Base-by-base conservation (phyloP, 2,797 vertebrate genomes). In the Enteromius mattozi region DNA sequence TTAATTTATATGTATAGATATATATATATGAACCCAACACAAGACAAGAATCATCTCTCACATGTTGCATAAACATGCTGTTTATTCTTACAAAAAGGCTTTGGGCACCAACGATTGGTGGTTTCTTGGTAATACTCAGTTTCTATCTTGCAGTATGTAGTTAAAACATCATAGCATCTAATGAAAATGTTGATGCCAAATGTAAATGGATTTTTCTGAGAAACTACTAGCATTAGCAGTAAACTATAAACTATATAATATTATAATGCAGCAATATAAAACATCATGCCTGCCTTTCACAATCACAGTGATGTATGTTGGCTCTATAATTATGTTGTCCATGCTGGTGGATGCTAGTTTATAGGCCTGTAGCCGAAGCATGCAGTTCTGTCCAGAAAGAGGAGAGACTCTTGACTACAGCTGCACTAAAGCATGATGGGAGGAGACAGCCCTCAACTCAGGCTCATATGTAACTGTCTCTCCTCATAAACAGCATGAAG, bases 391-490 rank as follows among this genome's bases (percentile, higher is more conserved):
- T 79, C 81, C 80, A 87, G 78, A 81, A 42, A 80, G 45, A 76
- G 42, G 30, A 84, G 68, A 78, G 69, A 79, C 79, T 84, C 49
- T 49, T 86, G 79, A 72, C 84, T 78, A 35, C 14, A 78, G 84
- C 82, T 78, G 66, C 82, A 85, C 80, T 83, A 83, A 78, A 71
- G 82, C 66, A 77, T 85, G 85, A 89, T 87, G 82, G 88, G 78
- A 83, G 86, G 54, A 84, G 90, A 89, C 88, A 89, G 85, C 30
- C 72, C 33, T 82, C 40, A 33, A 80, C 56, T 27, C 49, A 33
- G 78, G n/a, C 85, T 90, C 85, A 83, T 88, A 87, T 88, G 84
- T 84, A 89, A 85, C 86, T 85, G 88, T 90, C 89, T 80, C 63
- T 77, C 88, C 81, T 72, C 82, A 87, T 89, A 90, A 87, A 75